Base-by-base conservation (phyloP, 2,888 invertebrate species). In the Conops quadrifasciatus region DNA sequence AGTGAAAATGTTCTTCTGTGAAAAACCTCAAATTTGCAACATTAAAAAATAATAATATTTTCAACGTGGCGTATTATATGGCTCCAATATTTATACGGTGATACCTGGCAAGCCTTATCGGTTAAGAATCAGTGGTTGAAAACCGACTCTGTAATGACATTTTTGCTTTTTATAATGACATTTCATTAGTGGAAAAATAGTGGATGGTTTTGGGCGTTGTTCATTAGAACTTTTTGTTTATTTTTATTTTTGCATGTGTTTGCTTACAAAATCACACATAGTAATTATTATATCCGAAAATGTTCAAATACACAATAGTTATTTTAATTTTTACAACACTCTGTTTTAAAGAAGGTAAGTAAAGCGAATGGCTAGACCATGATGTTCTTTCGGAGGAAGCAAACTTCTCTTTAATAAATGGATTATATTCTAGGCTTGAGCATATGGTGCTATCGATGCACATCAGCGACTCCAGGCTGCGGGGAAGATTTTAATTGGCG, bases 371-470 rank as follows among this genome's bases (percentile, higher is more conserved):
- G n/a, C n/a, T n/a, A n/a, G n/a, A 19, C 11, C 24, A 11, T 24
- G 21, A 24, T 4, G n/a, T n/a, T n/a, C n/a, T n/a, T n/a, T n/a
- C n/a, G n/a, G n/a, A n/a, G n/a, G n/a, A n/a, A 16, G 26, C 0
- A 16, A 15, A 59, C 1, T 1, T 28, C 4, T 21, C 1, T 26
- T 11, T 5, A 45, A 47, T 15, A 7, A 64, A 47, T 2, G 5
- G 16, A 16, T n/a, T n/a, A n/a, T n/a, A n/a, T n/a, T n/a, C n/a
- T n/a, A 91, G 92, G 89, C 77, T 81, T 87, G 62, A 89, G 90
- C 51, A 87, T 95, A 80, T 94, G 94, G 90, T 96, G 96, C 84
- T 96, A 96, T 80, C 91, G 93, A 81, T 96, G 96, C 83, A 94
- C 93, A 21, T 92, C 94, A 9, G 94, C 94, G 9, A 93, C 93